Percentiles rank a stretch among this genome's conserved stretches.
Evolutionary conservation across 2,113 vertebrate species (phyloP).

Genomic region (Bujurquina vittata): DNA sequence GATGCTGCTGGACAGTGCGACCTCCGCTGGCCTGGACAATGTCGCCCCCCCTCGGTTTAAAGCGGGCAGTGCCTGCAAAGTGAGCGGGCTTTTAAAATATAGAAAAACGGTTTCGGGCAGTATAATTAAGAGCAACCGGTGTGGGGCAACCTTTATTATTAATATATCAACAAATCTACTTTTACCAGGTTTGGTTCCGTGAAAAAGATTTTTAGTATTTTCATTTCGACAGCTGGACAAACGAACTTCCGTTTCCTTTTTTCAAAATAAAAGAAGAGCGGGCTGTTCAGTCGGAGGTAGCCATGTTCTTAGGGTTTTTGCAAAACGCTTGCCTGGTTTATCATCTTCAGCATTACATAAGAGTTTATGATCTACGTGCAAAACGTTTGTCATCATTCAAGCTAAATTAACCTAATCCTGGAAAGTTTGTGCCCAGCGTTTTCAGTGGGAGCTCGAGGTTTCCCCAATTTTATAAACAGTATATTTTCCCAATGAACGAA

Average conservation of each 20-base stretch:
- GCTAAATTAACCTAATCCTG: not conserved
- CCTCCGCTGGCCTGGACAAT: conserved; percentile 4
- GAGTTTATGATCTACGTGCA: not conserved
- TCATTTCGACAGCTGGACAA: not conserved
- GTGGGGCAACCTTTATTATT: accelerated
- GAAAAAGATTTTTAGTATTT: not conserved
- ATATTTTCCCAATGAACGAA: too few relatives aligned
- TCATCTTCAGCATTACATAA: not conserved
- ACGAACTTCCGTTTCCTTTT: not conserved
- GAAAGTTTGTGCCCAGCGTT: not conserved
- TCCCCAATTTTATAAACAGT: not conserved
- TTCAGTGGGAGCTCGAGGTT: too few relatives aligned
- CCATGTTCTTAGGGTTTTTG: not conserved
- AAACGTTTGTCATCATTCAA: not conserved
- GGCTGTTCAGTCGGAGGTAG: not conserved
- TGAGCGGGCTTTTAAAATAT: too few relatives aligned
- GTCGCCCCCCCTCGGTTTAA: conserved; percentile 50
- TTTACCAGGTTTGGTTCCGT: not conserved
- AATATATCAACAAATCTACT: not conserved
- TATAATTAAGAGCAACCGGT: not conserved
- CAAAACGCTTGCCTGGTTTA: not conserved
- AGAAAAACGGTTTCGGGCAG: not conserved
- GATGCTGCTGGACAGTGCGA: conserved; percentile 40
- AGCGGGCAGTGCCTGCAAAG: not conserved
- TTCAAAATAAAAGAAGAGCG: conserved; percentile 29